Evolutionary conservation across 2,888 invertebrate genomes (phyloP).

Genomic region (Platynereis dumerilii): DNA sequence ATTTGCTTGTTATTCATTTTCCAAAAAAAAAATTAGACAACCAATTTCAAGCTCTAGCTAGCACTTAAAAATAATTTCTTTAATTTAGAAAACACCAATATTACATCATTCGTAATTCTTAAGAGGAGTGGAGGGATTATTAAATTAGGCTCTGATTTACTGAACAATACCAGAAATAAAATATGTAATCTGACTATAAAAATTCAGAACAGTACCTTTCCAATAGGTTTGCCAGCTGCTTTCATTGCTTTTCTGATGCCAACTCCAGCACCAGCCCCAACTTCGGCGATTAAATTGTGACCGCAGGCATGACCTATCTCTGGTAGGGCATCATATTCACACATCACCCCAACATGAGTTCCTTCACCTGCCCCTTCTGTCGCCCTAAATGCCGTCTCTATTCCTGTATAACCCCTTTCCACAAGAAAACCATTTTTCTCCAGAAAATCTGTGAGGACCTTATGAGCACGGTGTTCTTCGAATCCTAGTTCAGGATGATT

Average conservation of each 20-base stretch:
- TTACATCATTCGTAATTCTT: no score
- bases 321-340: constrained; percentile 13
- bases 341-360: not conserved
- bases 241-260: constrained; percentile 2
- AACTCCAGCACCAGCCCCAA: not conserved
- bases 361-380: not conserved
- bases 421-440: constrained; percentile 24
- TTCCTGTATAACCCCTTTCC: not conserved
- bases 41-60: no score
- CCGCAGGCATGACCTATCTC: constrained; percentile 12
- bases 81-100: no score
- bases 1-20: no score
- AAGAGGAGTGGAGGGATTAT: no score
- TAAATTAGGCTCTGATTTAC: no score
- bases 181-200: no score
- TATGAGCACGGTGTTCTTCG: constrained; percentile 49
- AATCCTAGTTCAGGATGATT: constrained; percentile 52
- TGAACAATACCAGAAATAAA: no score
- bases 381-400: constrained; percentile 2
- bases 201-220: no score
- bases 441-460: constrained; percentile 42
- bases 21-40: no score
- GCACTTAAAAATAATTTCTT: no score
- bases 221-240: not conserved
- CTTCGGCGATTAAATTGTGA: constrained; percentile 8